phyloP scores from a whole-genome alignment of 2,888 invertebrate species.

The Pardosa pseudoannulata region DNA sequence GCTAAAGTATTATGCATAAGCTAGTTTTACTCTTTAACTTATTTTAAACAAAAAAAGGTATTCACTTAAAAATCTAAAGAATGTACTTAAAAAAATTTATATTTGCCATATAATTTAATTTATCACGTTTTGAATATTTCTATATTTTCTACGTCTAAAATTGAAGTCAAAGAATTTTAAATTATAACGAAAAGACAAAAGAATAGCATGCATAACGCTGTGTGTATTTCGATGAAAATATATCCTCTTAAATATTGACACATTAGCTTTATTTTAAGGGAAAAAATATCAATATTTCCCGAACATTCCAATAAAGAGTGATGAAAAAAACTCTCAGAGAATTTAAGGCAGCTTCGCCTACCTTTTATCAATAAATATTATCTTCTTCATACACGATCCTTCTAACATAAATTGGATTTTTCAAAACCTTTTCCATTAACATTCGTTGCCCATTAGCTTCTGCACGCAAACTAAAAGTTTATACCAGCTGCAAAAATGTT shows the following conservation, averaged over 20 bases:
- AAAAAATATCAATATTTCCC: not conserved
- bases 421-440: not conserved
- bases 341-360: not conserved
- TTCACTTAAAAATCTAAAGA: too few species aligned
- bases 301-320: not conserved
- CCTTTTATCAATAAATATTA: conserved; percentile 2
- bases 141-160: too few species aligned
- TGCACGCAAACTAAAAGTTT: not conserved
- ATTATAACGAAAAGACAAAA: too few species aligned
- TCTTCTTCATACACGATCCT: not conserved
- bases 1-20: too few species aligned
- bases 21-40: too few species aligned
- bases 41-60: too few species aligned
- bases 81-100: too few species aligned
- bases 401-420: conserved; percentile 2
- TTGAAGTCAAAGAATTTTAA: too few species aligned
- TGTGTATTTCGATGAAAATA: not conserved
- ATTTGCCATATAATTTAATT: too few species aligned
- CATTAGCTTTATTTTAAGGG: not conserved
- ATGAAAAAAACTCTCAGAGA: not conserved
- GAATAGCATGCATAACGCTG: too few species aligned
- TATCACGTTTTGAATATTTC: too few species aligned
- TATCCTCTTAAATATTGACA: not conserved
- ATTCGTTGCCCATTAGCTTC: not conserved
- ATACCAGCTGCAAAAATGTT: not conserved